Evolutionary conservation across 2,888 invertebrate species (phyloP).

Genomic region (Tipula vernalis): DNA sequence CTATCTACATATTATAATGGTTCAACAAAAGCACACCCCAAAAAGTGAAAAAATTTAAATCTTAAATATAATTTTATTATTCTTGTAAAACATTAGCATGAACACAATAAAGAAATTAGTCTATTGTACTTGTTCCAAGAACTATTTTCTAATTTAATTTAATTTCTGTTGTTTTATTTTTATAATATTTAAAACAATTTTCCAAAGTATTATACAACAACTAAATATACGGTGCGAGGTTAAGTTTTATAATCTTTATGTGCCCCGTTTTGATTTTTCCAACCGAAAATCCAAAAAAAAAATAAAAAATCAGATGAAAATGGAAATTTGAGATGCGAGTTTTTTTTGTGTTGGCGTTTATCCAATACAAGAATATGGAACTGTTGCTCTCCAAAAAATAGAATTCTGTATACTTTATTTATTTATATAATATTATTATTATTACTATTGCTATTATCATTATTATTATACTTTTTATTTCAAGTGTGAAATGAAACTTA

Average conservation of each 20-base stretch:
- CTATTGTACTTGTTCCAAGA: background rate
- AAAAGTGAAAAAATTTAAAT: background rate
- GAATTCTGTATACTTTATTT: background rate
- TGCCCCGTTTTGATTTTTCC: background rate
- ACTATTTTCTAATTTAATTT: background rate
- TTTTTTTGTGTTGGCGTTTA: background rate
- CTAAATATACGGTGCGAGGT: background rate
- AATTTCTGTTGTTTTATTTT: too few species aligned
- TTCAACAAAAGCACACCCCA: background rate
- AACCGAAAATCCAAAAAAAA: background rate
- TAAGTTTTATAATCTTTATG: background rate
- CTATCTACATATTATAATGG: background rate
- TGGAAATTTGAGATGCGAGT: background rate
- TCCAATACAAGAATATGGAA: background rate
- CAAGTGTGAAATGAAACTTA: background rate
- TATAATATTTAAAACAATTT: background rate
- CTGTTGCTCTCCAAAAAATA: background rate
- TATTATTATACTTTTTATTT: background rate
- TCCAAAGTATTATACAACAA: background rate
- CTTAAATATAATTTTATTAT: background rate
- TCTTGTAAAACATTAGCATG: background rate
- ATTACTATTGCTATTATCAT: background rate
- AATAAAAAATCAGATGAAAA: background rate
- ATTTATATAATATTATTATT: background rate
- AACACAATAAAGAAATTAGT: background rate